These are phyloP conservation scores for Lysiphlebus fabarum DNA, from an alignment of 1,140 invertebrate genomes.

Conservation along the genomic window DNA sequence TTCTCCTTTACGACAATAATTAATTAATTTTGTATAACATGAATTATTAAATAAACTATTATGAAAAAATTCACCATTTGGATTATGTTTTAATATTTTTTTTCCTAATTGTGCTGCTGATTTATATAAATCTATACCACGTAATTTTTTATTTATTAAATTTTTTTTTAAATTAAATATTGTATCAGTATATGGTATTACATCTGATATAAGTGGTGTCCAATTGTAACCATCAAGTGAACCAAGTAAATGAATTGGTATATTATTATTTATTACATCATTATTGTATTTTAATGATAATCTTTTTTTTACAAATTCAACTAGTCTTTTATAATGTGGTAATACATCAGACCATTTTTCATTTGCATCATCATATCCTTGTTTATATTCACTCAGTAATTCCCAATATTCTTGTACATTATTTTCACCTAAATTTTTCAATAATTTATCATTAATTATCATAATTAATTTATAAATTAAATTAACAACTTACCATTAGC, in stretches of 20 bases:
- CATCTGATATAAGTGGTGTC: conserved; percentile 58
- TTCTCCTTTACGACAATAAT: conserved; percentile 56
- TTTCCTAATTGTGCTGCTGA: conserved; percentile 52
- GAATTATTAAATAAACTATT: conserved; percentile 56
- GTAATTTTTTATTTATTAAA: conserved; percentile 58
- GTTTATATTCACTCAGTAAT: conserved; percentile 55
- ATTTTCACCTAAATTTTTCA: conserved; percentile 36
- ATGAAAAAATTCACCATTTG: conserved; percentile 55
- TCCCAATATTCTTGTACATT: conserved; percentile 61
- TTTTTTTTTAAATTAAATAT: conserved; percentile 60
- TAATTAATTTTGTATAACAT: conserved; percentile 54
- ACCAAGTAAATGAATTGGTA: conserved; percentile 59
- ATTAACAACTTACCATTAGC: conserved; percentile 55
- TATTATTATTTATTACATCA: conserved; percentile 38
- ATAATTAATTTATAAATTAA: conserved; percentile 2
- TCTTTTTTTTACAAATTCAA: conserved; percentile 53
- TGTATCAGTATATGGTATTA: conserved; percentile 57
- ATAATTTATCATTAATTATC: conserved; percentile 15
- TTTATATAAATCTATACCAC: conserved; percentile 54
- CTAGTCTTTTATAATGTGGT: conserved; percentile 57
- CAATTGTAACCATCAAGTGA: conserved; percentile 61
- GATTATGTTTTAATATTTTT: conserved; percentile 50
- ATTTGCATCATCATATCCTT: conserved; percentile 53
- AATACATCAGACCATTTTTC: conserved; percentile 57
- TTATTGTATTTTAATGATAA: conserved; percentile 43